Evolutionary conservation across 64 coral and sea anemone species (phyloP), one percentile per base, ranked within the genome.

Genomic region (Montipora efflorescens): DNA sequence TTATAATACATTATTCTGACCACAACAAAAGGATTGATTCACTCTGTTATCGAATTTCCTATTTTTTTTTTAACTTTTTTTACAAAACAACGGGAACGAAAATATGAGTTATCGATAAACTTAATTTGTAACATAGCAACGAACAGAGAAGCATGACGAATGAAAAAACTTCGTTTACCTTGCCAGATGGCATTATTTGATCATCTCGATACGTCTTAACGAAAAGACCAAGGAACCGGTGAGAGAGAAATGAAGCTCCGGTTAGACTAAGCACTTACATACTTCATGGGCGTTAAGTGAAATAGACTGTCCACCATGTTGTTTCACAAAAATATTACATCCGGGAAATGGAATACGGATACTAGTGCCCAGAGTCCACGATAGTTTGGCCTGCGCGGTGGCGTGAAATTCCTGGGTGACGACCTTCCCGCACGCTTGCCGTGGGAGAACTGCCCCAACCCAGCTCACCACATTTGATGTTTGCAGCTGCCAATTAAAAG

Each of bases 151-250:
- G 51, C 19, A 36, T 5, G 10, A 23, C 50, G 47, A 10, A 86
- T 11, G 71, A 48, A 15, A 18, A 48, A 49, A n/a, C 15, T 21
- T 71, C 0, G 2, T 8, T 84, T 88, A 93, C 92, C 84, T 93
- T 93, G 55, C 92, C 84, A 80, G 91, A 93, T 79, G 92, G 92
- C 92, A 93, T 93, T 53, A 44, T 93, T 88, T 80, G 75, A 59
- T 66, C 49, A 87, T 72, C 49, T 28, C 75, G 23, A 4, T 74
- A 48, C 21, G 13, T 52, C 44, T 72, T 86, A 3, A 86, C 5
- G 76, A 78, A 86, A 86, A 13, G n/a, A 9, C 18, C 18, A 19
- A 49, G 7, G 45, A 43, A 86, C 44, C 3, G 13, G 1, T 18
- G 47, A 5, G 47, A 86, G 47, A 47, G 5, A 18, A 47, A 9